Evolutionary conservation across 2,888 invertebrate species (phyloP), one percentile per base, ranked within the genome.

Genomic region (Spisula subtruncata): DNA sequence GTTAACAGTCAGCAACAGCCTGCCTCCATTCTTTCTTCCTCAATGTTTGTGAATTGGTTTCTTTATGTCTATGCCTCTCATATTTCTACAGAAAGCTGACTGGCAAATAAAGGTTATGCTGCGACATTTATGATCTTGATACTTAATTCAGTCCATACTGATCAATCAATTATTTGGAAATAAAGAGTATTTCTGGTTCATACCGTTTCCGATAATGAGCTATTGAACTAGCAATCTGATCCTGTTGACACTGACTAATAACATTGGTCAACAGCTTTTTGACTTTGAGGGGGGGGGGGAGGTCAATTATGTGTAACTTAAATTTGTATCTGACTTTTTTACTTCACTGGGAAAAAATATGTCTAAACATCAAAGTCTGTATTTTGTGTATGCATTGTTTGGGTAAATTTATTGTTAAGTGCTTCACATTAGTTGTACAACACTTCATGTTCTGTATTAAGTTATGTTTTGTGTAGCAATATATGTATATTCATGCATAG

Each of bases 401-500:
- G 12, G 51, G 51, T 51, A 16, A 51, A 51, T 51, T 51, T 51
- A 51, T 51, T 51, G 51, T 51, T 51, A 4, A 51, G 51, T 51
- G 51, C 12, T 51, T 51, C 51, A 51, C 51, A 51, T 1, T 51
- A 51, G 51, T 16, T 25, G 25, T 4, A n/a, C 2, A 25, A 66
- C 12, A 66, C 25, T 25, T n/a, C 8, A 66, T 66, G 20, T 66
- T 25, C 25, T 8, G 25, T 66, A 66, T 25, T 25, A 66, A 60
- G 20, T 60, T 60, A n/a, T 51, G 14, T 20, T 66, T 66, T 66
- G 60, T 66, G 20, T 12, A 25, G 25, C 60, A 32, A 75, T 75
- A 32, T 75, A 14, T 35, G 35, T 75, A 35, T 75, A 75, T 35
- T 75, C 29, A 75, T 75, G 35, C 35, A 35, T 75, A 75, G 75